Evolutionary conservation across 1,140 invertebrate species (phyloP), one percentile per base, ranked within the genome.

Genomic region (Drosophila setifemur): DNA sequence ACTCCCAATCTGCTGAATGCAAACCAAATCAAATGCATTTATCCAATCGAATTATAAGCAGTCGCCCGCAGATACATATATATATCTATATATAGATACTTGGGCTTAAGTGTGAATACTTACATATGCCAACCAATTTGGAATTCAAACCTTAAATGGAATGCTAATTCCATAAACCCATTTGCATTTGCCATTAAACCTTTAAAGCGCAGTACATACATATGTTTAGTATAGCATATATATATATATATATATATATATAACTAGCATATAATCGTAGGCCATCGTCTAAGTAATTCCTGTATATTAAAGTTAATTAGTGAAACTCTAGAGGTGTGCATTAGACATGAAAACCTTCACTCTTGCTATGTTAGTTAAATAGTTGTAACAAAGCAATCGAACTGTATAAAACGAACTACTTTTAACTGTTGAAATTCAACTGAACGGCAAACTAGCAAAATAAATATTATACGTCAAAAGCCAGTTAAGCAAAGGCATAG

Each of bases 231-330:
- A 43, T n/a, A n/a, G n/a, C 21, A 48, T 44, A 60, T 64, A 35
- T 45, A 26, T 19, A 44, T n/a, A n/a, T n/a, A n/a, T n/a, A n/a
- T n/a, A n/a, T n/a, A n/a, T n/a, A n/a, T 16, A 25, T 26, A 26
- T 71, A 70, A 50, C n/a, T n/a, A n/a, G n/a, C 19, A 25, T 26
- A 26, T 71, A 70, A 50, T 64, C 33, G 61, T 77, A 83, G 69
- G 53, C 21, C 55, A 42, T 67, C 54, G 55, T 37, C 76, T 75
- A 69, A 64, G 47, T 52, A 71, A 74, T 74, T 79, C 70, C 74
- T 79, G 79, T 85, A 85, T 66, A 71, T 73, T 60, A 70, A 74
- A 85, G 74, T 74, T 83, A 85, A 83, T 85, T 85, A 85, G 63
- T 63, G 53, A 50, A 44, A 4, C 50, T 14, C 43, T 63, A 64